These are phyloP conservation scores for Borostomias antarcticus DNA, from an alignment of 2,797 vertebrate species.

Conservation along the genomic window DNA sequence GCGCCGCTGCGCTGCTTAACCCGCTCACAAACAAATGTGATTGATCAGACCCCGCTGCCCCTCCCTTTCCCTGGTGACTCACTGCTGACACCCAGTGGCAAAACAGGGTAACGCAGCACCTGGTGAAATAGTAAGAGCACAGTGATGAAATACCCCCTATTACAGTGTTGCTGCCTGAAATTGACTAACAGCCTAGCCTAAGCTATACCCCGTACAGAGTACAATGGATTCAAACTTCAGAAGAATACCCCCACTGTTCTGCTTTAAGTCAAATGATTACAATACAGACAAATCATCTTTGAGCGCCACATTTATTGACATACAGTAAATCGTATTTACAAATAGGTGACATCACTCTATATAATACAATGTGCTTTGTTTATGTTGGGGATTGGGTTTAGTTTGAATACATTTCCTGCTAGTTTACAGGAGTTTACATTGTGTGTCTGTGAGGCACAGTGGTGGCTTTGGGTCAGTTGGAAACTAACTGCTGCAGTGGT, in stretches of 20 bases:
- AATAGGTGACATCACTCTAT: background rate
- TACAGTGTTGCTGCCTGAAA: no score
- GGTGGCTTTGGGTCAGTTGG: constrained; percentile 58
- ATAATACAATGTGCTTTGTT: background rate
- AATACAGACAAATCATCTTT: background rate
- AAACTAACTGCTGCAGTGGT: constrained; percentile 63
- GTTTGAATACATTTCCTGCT: constrained; percentile 10
- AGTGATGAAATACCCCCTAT: background rate
- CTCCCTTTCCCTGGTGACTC: constrained; percentile 43
- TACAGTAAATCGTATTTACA: constrained; percentile 49
- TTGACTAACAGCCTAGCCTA: background rate
- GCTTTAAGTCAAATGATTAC: constrained; percentile 9
- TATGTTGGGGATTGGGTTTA: no score
- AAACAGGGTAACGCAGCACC: constrained; percentile 22
- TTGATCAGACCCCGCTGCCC: constrained; percentile 33
- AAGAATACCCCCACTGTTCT: background rate
- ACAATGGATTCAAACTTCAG: background rate
- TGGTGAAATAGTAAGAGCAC: background rate
- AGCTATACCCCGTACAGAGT: background rate
- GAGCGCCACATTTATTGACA: constrained; percentile 35
- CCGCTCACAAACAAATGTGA: constrained; percentile 57
- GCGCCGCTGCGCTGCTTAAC: constrained; percentile 42
- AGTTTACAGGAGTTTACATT: constrained; percentile 37
- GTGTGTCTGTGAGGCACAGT: constrained; percentile 32
- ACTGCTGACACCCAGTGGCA: constrained; percentile 59